Conservation (phyloP, 2,113 vertebrate species). For the Grallaria varia region DNA sequence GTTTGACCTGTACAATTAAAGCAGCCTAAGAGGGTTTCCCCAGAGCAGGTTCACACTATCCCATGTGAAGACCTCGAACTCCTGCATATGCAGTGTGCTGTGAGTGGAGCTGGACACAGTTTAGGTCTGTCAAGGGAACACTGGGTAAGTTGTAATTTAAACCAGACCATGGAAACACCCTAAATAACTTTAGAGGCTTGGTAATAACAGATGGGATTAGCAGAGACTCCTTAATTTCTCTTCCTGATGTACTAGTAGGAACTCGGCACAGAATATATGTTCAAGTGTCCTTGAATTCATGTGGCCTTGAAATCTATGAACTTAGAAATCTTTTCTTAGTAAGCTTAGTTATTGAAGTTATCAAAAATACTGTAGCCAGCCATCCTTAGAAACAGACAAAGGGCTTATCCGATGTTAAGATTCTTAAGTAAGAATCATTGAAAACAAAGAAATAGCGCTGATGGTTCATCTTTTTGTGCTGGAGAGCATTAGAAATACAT, state of each 20-base stretch:
- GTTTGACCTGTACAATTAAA: background rate
- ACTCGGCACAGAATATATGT: background rate
- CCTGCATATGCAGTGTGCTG: background rate
- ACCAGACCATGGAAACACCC: background rate
- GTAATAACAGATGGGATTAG: background rate
- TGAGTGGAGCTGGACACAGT: background rate
- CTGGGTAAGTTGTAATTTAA: background rate
- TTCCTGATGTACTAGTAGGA: background rate
- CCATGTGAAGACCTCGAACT: background rate
- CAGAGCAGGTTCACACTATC: background rate
- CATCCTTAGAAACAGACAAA: background rate
- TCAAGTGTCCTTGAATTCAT: background rate
- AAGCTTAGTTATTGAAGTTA: background rate
- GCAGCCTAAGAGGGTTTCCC: background rate
- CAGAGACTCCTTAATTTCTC: background rate
- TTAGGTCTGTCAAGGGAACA: background rate
- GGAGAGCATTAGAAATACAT: background rate
- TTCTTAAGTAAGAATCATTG: background rate
- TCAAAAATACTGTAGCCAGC: background rate
- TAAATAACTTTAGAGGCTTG: background rate
- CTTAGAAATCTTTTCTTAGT: background rate
- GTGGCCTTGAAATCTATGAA: background rate
- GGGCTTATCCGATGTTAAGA: background rate
- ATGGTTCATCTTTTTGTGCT: background rate
- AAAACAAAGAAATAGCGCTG: background rate